These are phyloP conservation scores for Hycleus phaleratus DNA, from an alignment of 1,140 invertebrate species.

Conservation along the genomic window DNA sequence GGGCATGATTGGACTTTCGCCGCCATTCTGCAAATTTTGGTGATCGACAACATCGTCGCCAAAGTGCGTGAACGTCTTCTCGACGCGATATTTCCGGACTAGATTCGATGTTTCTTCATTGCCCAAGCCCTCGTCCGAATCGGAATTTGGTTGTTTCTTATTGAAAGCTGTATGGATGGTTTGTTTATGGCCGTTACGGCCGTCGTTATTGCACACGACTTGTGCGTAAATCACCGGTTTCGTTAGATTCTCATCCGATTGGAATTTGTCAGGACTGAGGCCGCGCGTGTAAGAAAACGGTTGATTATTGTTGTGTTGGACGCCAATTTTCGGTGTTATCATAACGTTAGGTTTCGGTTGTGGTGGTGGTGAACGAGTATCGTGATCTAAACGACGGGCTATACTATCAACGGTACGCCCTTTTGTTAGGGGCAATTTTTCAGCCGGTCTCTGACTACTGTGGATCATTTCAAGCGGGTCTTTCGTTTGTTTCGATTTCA, in stretches of 20 bases:
- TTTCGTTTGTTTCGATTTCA: slow-evolving; percentile 34
- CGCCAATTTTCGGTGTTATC: slow-evolving; percentile 50
- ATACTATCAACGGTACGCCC: slow-evolving; percentile 56
- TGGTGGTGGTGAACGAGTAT: slow-evolving; percentile 56
- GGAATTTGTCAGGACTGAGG: slow-evolving; percentile 31
- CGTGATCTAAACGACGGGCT: slow-evolving; percentile 55
- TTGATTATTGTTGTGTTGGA: slow-evolving; percentile 62
- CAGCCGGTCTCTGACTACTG: slow-evolving; percentile 56
- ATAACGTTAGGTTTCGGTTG: slow-evolving; percentile 50
- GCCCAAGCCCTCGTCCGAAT: slow-evolving; percentile 69
- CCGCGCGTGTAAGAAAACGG: slow-evolving; percentile 66
- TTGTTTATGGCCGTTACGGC: slow-evolving; percentile 41
- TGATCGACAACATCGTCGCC: slow-evolving; percentile 27
- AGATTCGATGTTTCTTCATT: slow-evolving; percentile 49
- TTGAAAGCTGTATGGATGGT: slow-evolving; percentile 47
- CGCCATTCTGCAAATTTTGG: slow-evolving; percentile 22
- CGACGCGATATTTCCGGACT: slow-evolving; percentile 4
- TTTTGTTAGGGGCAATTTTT: slow-evolving; percentile 54
- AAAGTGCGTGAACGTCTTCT: slow-evolving; percentile 29
- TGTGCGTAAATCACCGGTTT: slow-evolving; percentile 64
- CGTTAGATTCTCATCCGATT: slow-evolving; percentile 35
- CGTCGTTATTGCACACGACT: slow-evolving; percentile 48
- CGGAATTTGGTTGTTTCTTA: slow-evolving; percentile 49
- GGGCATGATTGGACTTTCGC: slow-evolving; percentile 35
- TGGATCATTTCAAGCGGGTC: slow-evolving; percentile 53